Percentiles rank a stretch among this genome's conserved stretches.
Evolutionary conservation across 2,888 invertebrate genomes (phyloP).

Genomic region (Halictus quadricinctus): DNA sequence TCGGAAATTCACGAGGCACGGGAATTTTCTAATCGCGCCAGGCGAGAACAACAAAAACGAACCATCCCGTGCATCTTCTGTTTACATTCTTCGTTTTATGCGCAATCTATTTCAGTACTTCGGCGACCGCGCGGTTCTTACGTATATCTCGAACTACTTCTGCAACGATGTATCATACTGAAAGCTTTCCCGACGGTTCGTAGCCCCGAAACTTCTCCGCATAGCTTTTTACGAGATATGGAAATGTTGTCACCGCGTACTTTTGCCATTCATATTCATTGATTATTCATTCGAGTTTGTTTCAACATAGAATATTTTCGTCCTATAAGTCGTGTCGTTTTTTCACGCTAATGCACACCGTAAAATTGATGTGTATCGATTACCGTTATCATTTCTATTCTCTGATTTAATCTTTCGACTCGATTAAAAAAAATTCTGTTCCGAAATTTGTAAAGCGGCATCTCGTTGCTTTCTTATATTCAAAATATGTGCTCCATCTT

Average conservation of each 20-base stretch:
- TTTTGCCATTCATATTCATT: not conserved
- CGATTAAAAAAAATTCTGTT: not conserved
- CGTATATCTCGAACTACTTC: constrained; percentile 1
- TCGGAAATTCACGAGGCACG: not conserved
- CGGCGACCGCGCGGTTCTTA: not conserved
- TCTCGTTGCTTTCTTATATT: not conserved
- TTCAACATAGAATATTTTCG: not conserved
- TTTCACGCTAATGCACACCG: not conserved
- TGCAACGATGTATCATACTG: constrained; percentile 4
- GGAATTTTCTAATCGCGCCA: not conserved
- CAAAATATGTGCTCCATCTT: not conserved
- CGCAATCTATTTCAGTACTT: constrained; percentile 1
- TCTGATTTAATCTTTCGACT: not conserved
- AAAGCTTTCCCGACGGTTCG: not conserved
- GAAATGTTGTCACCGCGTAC: not conserved
- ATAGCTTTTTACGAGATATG: not conserved
- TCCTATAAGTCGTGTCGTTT: not conserved
- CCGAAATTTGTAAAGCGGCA: not conserved
- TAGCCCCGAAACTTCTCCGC: not conserved
- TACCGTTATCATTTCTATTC: not conserved
- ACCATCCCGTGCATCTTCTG: not conserved
- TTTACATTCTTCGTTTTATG: constrained; percentile 7
- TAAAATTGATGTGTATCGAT: not conserved
- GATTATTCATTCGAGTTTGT: not conserved
- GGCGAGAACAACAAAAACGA: not conserved